Base-by-base conservation (phyloP, 2,113 vertebrate species). In the Origma solitaria region DNA sequence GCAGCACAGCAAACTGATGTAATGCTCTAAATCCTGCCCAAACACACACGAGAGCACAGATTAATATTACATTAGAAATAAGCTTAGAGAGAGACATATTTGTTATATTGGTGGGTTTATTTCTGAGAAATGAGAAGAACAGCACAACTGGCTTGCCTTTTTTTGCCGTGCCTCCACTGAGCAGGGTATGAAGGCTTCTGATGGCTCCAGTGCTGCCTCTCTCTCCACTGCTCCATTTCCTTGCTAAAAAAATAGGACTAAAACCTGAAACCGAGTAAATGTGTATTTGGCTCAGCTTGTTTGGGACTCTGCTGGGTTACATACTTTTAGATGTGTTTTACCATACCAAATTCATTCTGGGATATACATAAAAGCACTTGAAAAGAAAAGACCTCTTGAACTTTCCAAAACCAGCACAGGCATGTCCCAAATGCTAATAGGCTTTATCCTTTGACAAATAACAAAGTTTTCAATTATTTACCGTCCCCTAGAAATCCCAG, bases 11-110 rank as follows among this genome's bases (percentile, higher is more conserved):
- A 84, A 66, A 92, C 75, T 40, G 37, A 54, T 71, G 82, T 6
- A 42, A 85, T 60, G 88, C 90, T 95, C 85, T 88, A 95, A 97
- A 95, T 95, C 94, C 96, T 91, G 82, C 75, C 82, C 91, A 68
- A 86, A 92, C 71, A 66, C 70, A 91, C 82, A 60, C 14, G 5
- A 92, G 65, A 3, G 6, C 72, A 53, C 62, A 90, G 91, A 93
- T 94, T 92, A 95, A 83, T 37, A 60, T 76, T 37, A 86, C 92
- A 88, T 73, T 92, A 90, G 70, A 86, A 76, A 82, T 31, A 89
- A 90, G 83, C 88, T 95, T 72, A 77, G 76, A 56, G 56, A 91
- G 38, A 82, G 54, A 37, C 45, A 45, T 62, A 84, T 64, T 56
- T 80, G 30, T 92, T 89, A 27, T 40, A 69, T 37, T 38, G 66